phyloP scores from a whole-genome alignment of 35 echinoderm and acorn worm genomes.

The Eucidaris tribuloides region DNA sequence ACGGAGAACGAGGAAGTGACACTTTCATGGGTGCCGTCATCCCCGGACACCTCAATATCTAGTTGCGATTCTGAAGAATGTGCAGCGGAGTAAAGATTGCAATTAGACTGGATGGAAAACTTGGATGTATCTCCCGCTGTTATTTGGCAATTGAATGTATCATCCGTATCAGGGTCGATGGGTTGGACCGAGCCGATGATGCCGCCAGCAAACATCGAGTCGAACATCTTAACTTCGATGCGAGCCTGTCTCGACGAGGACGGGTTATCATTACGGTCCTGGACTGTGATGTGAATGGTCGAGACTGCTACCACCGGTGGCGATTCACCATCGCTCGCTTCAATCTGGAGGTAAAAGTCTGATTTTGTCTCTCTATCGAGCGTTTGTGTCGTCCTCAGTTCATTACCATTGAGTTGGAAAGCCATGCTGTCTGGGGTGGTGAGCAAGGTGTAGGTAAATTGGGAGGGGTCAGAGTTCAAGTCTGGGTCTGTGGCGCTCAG shows the following conservation, averaged over 20 bases:
- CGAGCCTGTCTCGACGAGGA: slow-evolving; percentile 71
- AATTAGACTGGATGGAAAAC: slow-evolving; percentile 73
- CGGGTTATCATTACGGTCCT: slow-evolving; percentile 88
- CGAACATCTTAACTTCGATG: slow-evolving; percentile 86
- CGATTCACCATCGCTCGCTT: slow-evolving; percentile 76
- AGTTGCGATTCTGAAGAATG: slow-evolving; percentile 60
- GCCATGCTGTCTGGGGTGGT: slow-evolving; percentile 16
- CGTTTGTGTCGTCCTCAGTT: slow-evolving; percentile 51
- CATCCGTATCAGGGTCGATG: slow-evolving; percentile 73
- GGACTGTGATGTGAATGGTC: slow-evolving; percentile 64
- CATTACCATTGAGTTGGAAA: slow-evolving; percentile 57
- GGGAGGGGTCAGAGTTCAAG: slow-evolving; percentile 39
- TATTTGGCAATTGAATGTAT: slow-evolving; percentile 78
- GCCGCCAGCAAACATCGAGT: slow-evolving; percentile 77
- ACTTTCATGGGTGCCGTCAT: slow-evolving; percentile 71
- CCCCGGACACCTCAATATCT: slow-evolving; percentile 48
- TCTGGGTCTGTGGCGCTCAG: slow-evolving; percentile 92
- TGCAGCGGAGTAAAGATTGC: slow-evolving; percentile 48
- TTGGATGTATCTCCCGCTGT: slow-evolving; percentile 39
- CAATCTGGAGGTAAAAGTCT: slow-evolving; percentile 76
- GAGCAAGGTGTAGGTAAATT: slow-evolving; percentile 64
- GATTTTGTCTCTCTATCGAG: slow-evolving; percentile 65
- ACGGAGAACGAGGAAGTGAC: slow-evolving; percentile 71
- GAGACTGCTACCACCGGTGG: slow-evolving; percentile 75
- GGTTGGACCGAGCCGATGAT: slow-evolving; percentile 70